A percentile compares a stretch with the other conserved stretches of the same genome.
These are phyloP conservation scores for Morinoia aosen DNA, from an alignment of 2,888 invertebrate genomes.

Conservation along the genomic window DNA sequence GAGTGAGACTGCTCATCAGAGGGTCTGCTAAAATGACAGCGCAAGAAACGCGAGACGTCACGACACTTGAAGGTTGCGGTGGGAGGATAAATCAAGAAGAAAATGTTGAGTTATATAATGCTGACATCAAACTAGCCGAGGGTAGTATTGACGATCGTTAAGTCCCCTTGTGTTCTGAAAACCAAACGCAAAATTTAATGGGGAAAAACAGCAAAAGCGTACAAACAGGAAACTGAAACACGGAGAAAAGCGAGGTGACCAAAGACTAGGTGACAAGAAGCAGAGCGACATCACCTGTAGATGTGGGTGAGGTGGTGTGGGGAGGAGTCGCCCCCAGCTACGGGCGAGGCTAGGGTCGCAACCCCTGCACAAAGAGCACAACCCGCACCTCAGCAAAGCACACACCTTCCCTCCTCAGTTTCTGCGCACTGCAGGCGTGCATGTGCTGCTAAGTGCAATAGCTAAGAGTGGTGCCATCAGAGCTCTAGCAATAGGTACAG, in stretches of 20 bases:
- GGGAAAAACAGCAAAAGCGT: neutral
- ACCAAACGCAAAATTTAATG: neutral
- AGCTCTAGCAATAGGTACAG: neutral
- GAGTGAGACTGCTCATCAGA: neutral
- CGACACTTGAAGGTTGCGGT: neutral
- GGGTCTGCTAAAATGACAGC: neutral
- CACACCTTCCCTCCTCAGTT: neutral
- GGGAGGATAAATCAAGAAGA: neutral
- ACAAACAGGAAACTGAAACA: neutral
- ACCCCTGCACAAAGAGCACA: slow-evolving; percentile 35
- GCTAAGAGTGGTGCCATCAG: neutral
- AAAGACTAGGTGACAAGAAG: neutral
- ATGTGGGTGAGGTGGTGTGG: slow-evolving; percentile 19
- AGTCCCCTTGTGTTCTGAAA: neutral
- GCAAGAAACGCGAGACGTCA: neutral
- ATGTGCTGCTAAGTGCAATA: neutral
- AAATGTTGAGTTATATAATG: neutral
- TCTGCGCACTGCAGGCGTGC: neutral
- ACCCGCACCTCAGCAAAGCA: slow-evolving; percentile 7
- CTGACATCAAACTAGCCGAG: neutral
- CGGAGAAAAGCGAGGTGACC: neutral
- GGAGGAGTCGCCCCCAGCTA: slow-evolving; percentile 5
- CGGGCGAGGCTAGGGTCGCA: neutral
- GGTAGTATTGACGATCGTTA: neutral
- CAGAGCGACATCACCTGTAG: slow-evolving; percentile 29